phyloP scores from a whole-genome alignment of 2,888 invertebrate species.

The Neelides folsomi region DNA sequence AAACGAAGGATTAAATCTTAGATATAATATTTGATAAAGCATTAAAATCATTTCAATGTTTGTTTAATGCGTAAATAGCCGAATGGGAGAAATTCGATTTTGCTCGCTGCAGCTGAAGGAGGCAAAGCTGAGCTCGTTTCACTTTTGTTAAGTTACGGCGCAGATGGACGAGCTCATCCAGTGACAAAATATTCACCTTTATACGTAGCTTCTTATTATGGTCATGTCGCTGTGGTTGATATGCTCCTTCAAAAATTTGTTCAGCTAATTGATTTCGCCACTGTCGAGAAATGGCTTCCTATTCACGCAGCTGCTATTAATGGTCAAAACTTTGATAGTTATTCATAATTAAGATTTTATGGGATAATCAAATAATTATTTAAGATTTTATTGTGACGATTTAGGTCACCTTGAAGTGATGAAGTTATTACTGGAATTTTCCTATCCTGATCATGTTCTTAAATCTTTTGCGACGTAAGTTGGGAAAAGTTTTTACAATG shows the following conservation, averaged over 20 bases:
- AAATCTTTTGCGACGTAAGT: too few species aligned
- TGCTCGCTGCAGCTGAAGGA: constrained; percentile 55
- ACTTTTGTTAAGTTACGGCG: constrained; percentile 62
- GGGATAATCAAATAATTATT: too few species aligned
- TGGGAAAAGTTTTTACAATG: too few species aligned
- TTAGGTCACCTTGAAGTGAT: too few species aligned
- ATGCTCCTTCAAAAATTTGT: constrained; percentile 53
- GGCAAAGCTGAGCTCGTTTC: constrained; percentile 67
- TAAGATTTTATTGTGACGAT: too few species aligned
- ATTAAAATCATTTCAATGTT: too few species aligned
- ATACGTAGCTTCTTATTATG: constrained; percentile 77
- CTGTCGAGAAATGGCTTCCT: constrained; percentile 83
- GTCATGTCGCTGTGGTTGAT: constrained; percentile 45
- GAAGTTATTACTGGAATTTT: too few species aligned
- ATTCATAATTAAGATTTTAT: too few species aligned
- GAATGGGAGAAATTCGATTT: constrained; percentile 9
- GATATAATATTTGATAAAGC: too few species aligned
- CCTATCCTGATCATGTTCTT: too few species aligned
- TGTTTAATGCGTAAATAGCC: constrained; percentile 14
- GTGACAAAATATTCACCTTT: constrained; percentile 84
- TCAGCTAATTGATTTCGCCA: constrained; percentile 66
- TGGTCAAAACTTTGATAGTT: too few species aligned
- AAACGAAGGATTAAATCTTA: too few species aligned
- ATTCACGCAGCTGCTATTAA: constrained; percentile 85
- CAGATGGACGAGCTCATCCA: constrained; percentile 77